phyloP scores from a whole-genome alignment of 2,113 vertebrate species.

The Saimiri boliviensis region DNA sequence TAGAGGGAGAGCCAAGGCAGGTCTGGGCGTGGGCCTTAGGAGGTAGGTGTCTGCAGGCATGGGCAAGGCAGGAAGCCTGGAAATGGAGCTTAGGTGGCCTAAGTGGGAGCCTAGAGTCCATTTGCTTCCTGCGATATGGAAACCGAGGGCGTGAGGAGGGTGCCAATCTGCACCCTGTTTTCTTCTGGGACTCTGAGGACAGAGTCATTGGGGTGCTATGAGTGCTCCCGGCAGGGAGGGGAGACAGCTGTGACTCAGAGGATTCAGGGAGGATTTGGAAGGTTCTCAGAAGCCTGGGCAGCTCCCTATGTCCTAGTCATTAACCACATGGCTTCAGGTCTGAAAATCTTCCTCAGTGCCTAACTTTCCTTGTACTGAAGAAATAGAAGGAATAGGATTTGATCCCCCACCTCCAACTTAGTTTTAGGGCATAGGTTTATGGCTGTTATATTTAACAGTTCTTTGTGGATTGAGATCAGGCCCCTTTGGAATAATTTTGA shows the following conservation, averaged over 20 bases:
- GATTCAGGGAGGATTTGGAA: not conserved
- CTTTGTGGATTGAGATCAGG: not conserved
- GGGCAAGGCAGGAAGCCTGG: not conserved
- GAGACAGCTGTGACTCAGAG: not conserved
- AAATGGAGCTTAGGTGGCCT: not conserved
- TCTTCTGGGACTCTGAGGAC: not conserved
- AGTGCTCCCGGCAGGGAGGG: not conserved
- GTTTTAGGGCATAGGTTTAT: not conserved
- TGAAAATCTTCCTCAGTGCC: not conserved
- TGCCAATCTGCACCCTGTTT: fast-evolving
- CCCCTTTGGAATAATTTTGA: not conserved
- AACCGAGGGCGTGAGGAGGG: not conserved
- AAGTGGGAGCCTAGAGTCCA: not conserved
- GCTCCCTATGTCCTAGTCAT: not conserved
- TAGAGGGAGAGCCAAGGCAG: not conserved
- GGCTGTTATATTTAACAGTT: too few relatives aligned
- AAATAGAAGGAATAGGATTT: not conserved
- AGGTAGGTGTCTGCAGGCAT: not conserved
- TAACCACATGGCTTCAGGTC: not conserved
- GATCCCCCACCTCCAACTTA: not conserved
- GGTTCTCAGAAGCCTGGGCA: not conserved
- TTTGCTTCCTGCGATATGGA: not conserved
- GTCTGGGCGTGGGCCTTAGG: not conserved
- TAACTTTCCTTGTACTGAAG: not conserved
- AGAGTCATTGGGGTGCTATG: not conserved